These are phyloP conservation scores for Phalloptychus januarius DNA, from an alignment of 2,797 vertebrate species.

Conservation along the genomic window DNA sequence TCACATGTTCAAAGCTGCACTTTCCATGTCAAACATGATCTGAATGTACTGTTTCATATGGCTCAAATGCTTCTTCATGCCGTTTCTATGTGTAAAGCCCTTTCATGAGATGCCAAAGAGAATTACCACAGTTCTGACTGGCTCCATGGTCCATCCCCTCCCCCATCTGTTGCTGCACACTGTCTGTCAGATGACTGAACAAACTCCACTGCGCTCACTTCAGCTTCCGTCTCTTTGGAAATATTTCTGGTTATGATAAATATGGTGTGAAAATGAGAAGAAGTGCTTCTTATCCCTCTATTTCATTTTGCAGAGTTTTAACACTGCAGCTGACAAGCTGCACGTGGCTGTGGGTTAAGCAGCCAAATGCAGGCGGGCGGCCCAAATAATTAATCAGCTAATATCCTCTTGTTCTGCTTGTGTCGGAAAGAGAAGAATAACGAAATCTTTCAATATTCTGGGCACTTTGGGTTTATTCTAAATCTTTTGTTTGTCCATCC, in stretches of 20 bases:
- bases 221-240: background rate
- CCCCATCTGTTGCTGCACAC: background rate
- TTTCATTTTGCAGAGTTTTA: background rate
- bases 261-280: background rate
- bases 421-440: background rate
- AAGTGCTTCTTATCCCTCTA: background rate
- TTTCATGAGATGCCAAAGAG: background rate
- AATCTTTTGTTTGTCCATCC: background rate
- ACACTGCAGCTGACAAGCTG: background rate
- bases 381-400: background rate
- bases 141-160: background rate
- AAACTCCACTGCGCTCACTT: background rate
- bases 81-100: background rate
- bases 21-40: constrained; percentile 36
- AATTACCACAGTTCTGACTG: constrained; percentile 18
- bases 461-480: background rate
- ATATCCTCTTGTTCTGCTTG: background rate
- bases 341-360: background rate
- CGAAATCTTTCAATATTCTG: background rate
- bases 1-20: background rate
- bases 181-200: background rate
- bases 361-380: background rate
- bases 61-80: background rate
- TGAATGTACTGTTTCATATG: constrained; percentile 40
- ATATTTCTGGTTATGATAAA: background rate